phyloP scores from a whole-genome alignment of 2,797 vertebrate species.

The Tiaroga cobitis region DNA sequence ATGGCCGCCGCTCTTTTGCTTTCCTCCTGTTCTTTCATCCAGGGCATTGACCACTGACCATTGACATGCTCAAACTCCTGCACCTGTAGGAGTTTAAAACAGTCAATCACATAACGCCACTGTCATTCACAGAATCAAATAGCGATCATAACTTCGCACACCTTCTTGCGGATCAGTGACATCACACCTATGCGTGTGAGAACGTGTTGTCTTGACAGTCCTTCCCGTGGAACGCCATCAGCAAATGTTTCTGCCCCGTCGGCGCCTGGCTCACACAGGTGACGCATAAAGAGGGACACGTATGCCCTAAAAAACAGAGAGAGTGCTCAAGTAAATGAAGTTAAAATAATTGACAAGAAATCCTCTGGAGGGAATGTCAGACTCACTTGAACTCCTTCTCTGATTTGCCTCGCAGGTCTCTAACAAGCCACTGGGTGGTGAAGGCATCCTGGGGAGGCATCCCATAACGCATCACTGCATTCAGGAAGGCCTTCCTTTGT shows the following conservation, averaged over 20 bases:
- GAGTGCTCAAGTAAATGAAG: not conserved
- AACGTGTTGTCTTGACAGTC: constrained; percentile 94
- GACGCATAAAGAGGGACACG: constrained; percentile 97
- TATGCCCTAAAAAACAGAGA: constrained; percentile 84
- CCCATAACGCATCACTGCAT: constrained; percentile 98
- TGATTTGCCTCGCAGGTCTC: constrained; percentile 95
- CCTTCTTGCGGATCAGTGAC: constrained; percentile 98
- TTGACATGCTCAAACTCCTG: constrained; percentile 99
- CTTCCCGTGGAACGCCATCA: constrained; percentile 95
- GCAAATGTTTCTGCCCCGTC: constrained; percentile 98
- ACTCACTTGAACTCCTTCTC: constrained; percentile 98
- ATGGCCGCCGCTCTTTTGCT: constrained; percentile 90
- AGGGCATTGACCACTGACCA: constrained; percentile 98
- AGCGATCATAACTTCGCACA: constrained; percentile 53
- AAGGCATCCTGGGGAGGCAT: constrained; percentile 99
- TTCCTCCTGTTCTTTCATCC: constrained; percentile 91
- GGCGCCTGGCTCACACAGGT: constrained; percentile 96
- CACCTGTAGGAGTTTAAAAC: constrained; percentile 76
- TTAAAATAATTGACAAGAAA: not conserved
- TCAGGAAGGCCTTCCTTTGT: constrained; percentile 97
- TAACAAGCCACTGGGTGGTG: constrained; percentile 97
- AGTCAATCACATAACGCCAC: not conserved
- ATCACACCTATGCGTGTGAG: constrained; percentile 98
- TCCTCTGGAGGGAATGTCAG: not conserved
- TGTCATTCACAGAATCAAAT: not conserved